These are phyloP conservation scores for Acronicta psi DNA, from an alignment of 2,888 invertebrate genomes.

Conservation along the genomic window DNA sequence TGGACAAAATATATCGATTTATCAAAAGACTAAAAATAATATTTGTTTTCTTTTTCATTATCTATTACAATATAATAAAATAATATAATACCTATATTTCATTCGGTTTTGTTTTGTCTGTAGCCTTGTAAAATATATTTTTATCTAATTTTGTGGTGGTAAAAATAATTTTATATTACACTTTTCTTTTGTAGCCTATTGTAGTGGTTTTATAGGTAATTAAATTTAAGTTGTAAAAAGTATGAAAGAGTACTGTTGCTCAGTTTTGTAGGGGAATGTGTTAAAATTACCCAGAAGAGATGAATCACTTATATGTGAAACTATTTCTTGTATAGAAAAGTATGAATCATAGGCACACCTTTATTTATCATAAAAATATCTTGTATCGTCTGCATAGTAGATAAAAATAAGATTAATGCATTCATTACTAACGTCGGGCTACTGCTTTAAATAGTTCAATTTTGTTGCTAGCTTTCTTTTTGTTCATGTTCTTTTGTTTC, in stretches of 20 bases:
- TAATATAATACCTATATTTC: constrained; percentile 27
- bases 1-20: constrained; percentile 49
- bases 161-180: constrained; percentile 63
- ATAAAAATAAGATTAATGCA: constrained; percentile 17
- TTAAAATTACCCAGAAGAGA: constrained; percentile 59
- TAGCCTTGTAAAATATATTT: constrained; percentile 44
- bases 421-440: constrained; percentile 10
- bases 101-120: constrained; percentile 36
- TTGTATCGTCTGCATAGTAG: constrained; percentile 19
- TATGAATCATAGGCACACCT: constrained; percentile 55
- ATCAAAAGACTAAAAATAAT: constrained; percentile 50
- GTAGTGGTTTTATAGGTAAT: constrained; percentile 76
- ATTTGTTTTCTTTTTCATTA: constrained; percentile 37
- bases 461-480: constrained; percentile 28
- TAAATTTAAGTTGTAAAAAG: constrained; percentile 80
- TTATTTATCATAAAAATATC: constrained; percentile 40
- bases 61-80: constrained; percentile 24
- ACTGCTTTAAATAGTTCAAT: constrained; percentile 19
- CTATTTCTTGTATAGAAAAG: constrained; percentile 49
- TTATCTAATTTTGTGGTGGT: constrained; percentile 68
- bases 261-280: constrained; percentile 63
- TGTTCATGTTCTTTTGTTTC: constrained; percentile 25
- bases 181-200: constrained; percentile 73
- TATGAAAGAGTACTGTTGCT: constrained; percentile 74
- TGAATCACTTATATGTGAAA: constrained; percentile 41